Evolutionary conservation across 1,140 invertebrate species (phyloP), one percentile per base, ranked within the genome.

Genomic region (Matsumurasca onukii): DNA sequence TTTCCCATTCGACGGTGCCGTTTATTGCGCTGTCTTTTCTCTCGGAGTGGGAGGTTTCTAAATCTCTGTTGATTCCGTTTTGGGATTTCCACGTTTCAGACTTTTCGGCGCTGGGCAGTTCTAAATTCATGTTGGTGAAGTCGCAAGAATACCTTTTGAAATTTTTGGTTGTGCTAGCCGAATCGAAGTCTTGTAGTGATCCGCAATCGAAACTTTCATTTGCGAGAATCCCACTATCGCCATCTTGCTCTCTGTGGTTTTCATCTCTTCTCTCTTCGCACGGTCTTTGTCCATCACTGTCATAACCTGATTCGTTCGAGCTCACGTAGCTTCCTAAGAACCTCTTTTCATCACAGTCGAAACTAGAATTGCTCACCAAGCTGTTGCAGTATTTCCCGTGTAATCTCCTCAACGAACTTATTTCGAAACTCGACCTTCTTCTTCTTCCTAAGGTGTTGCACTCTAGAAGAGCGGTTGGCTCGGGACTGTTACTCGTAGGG

Each of bases 241-340:
- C 73, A 63, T 76, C 75, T 22, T 71, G 55, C 15, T 69, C 74
- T 0, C 5, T 20, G 12, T 20, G 22, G 13, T 59, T 31, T 49
- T 31, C 30, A 29, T 49, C 34, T 39, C 62, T 30, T 22, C 17
- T 31, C 31, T 29, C 55, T 55, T 68, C 48, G 24, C 34, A 22
- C 66, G 66, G 73, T 91, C 90, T 76, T 89, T 91, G 73, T 92
- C 90, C 66, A 73, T 92, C 90, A 77, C 90, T 91, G 72, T 92
- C 90, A 76, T 92, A 92, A 22, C 91, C 91, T 31, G 90, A 92
- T 79, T 92, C 91, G 76, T 91, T 92, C 29, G 89, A 92, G 77
- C 89, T 91, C 15, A 91, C 85, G 76, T 90, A 90, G 78, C 88
- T 80, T 22, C 64, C 59, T 0, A 52, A 3, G 1, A 39, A n/a